Conservation (phyloP, 1,140 invertebrate genomes). For the Anastrepha ludens region DNA sequence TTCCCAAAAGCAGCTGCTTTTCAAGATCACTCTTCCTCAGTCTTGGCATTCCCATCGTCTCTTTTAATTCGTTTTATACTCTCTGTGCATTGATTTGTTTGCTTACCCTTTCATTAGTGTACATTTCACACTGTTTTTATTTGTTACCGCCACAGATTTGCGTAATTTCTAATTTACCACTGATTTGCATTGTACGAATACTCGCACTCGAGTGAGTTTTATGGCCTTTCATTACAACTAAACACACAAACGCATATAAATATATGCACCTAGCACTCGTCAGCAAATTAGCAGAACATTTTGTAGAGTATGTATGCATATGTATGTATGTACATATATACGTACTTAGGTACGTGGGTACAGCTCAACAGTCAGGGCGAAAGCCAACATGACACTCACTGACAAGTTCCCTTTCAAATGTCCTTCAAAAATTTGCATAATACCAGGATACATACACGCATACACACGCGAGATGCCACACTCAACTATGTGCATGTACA, state of each 20-base stretch:
- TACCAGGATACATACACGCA: neutral
- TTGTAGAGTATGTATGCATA: too few species aligned
- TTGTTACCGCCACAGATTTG: neutral
- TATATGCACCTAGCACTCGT: neutral
- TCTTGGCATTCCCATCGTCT: neutral
- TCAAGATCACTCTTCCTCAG: neutral
- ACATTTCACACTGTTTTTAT: neutral
- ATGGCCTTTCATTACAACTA: too few species aligned
- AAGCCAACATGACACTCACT: neutral
- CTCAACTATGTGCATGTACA: neutral
- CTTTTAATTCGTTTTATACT: neutral
- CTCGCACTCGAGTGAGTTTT: too few species aligned
- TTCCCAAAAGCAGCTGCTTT: neutral
- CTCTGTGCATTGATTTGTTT: neutral
- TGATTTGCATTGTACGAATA: conserved; percentile 9
- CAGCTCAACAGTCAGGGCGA: neutral
- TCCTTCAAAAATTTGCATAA: conserved; percentile 35
- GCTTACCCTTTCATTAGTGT: neutral
- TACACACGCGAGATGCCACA: too few species aligned
- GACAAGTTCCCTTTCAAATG: neutral
- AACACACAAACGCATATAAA: neutral
- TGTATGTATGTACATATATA: neutral
- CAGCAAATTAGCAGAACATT: neutral
- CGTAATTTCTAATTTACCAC: conserved; percentile 44
- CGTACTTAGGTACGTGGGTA: too few species aligned